phyloP scores from a whole-genome alignment of 2,888 invertebrate species.

The Rhagium mordax region DNA sequence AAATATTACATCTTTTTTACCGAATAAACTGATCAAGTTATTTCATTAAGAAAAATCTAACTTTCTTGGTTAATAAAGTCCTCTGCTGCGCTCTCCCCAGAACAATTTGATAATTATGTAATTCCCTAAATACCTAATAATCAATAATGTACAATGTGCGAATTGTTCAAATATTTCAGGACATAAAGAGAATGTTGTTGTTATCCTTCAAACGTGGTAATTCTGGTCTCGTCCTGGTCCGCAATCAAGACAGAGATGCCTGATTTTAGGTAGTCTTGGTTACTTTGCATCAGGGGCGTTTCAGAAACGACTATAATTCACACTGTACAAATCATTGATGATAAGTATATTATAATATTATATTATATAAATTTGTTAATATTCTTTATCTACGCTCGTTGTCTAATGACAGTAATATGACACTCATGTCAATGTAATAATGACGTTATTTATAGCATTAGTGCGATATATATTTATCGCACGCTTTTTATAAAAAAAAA shows the following conservation, averaged over 20 bases:
- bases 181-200: constrained; percentile 26
- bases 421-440: no score
- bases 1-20: no score
- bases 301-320: not conserved
- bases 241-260: constrained; percentile 13
- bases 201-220: constrained; percentile 25
- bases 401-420: no score
- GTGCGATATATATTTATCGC: no score
- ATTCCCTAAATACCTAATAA: constrained; percentile 29
- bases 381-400: no score
- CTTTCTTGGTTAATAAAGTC: not conserved
- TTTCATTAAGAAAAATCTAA: not conserved
- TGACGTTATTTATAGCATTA: no score
- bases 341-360: no score
- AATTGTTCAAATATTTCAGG: constrained; percentile 26
- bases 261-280: constrained; percentile 14
- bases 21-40: not conserved
- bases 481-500: no score
- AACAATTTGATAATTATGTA: constrained; percentile 22
- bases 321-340: no score
- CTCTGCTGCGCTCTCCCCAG: not conserved
- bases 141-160: constrained; percentile 23
- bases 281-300: constrained; percentile 21
- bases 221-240: constrained; percentile 25
- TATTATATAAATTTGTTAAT: no score